These are phyloP conservation scores for Drosophila setifemur DNA, from an alignment of 1,140 invertebrate genomes.

Conservation along the genomic window DNA sequence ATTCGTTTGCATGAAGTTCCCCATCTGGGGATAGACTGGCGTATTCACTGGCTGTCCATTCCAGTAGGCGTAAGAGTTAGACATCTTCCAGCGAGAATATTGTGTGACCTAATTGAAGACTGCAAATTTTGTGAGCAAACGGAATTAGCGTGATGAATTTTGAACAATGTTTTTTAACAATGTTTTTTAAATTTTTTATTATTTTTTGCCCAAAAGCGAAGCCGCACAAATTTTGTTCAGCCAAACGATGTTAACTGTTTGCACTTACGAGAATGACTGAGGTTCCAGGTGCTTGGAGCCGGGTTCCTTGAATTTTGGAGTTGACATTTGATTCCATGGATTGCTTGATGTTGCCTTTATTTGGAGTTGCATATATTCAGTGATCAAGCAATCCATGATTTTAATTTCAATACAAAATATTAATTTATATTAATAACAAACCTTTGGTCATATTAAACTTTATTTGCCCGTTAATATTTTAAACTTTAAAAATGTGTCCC, in stretches of 20 bases:
- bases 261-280: conserved; percentile 7
- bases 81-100: conserved; percentile 7
- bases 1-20: conserved; percentile 16
- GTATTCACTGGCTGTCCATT: conserved; percentile 36
- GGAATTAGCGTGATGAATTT: too few species aligned
- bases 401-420: too few species aligned
- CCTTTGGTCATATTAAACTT: too few species aligned
- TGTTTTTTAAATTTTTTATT: not conserved
- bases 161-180: not conserved
- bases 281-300: not conserved
- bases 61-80: conserved; percentile 34
- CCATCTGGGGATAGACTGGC: conserved; percentile 32
- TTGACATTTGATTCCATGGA: conserved; percentile 10
- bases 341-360: not conserved
- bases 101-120: too few species aligned
- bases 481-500: too few species aligned
- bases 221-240: conserved; percentile 9
- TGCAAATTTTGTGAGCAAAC: too few species aligned
- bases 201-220: not conserved
- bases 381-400: too few species aligned
- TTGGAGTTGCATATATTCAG: not conserved
- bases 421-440: too few species aligned
- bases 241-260: conserved; percentile 16
- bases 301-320: not conserved
- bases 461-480: too few species aligned